Percentiles rank a stretch among this genome's conserved stretches.
phyloP scores from a whole-genome alignment of 1,140 invertebrate species.

The Musca vetustissima region DNA sequence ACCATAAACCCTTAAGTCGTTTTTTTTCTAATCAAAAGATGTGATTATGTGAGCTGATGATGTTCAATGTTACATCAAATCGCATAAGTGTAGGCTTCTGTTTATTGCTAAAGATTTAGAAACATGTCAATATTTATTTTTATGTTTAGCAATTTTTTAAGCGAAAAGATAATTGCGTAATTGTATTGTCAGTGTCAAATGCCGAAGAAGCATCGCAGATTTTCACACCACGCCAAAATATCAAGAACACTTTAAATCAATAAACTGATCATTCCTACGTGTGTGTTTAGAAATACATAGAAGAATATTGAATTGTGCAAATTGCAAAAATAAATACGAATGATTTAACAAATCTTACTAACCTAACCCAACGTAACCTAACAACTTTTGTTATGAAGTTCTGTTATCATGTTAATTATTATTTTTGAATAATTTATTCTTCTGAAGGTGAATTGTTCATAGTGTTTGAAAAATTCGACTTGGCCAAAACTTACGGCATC shows the following conservation, averaged over 20 bases:
- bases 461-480: too few relatives aligned
- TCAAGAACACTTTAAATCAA: slow-evolving; percentile 15
- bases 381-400: too few relatives aligned
- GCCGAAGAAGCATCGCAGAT: neutral
- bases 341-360: neutral
- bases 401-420: neutral
- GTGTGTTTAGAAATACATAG: too few relatives aligned
- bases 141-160: slow-evolving; percentile 5
- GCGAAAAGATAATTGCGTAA: neutral
- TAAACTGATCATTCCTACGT: neutral
- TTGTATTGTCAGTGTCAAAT: neutral
- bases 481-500: too few relatives aligned
- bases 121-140: neutral
- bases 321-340: slow-evolving; percentile 1
- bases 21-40: neutral
- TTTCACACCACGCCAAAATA: neutral
- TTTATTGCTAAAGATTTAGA: neutral
- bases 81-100: neutral
- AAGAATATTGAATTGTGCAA: neutral
- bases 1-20: neutral
- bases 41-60: neutral
- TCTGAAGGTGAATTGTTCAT: too few relatives aligned
- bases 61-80: neutral
- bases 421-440: too few relatives aligned
- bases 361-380: neutral